These are phyloP conservation scores for Pogoniulus pusillus DNA, from an alignment of 2,797 vertebrate species.

Conservation along the genomic window DNA sequence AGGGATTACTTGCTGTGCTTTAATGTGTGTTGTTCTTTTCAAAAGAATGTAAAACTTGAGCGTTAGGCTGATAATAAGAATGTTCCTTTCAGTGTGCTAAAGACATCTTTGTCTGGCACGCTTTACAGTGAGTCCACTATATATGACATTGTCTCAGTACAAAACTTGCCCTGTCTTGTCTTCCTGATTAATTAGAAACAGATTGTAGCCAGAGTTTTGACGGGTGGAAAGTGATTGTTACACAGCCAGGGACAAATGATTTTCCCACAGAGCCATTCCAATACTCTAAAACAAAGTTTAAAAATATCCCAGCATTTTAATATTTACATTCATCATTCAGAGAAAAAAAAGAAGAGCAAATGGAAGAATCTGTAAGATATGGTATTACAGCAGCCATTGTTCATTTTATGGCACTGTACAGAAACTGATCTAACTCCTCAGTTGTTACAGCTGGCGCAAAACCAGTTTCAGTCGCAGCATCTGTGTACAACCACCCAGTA, in stretches of 20 bases:
- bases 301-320: constrained; percentile 60
- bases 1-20: neutral
- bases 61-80: constrained; percentile 3
- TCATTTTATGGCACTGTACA: constrained; percentile 35
- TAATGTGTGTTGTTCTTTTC: neutral
- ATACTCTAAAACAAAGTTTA: constrained; percentile 61
- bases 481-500: constrained; percentile 2
- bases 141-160: constrained; percentile 30
- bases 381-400: constrained; percentile 20
- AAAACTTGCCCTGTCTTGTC: constrained; percentile 51
- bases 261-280: constrained; percentile 66
- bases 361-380: constrained; percentile 44
- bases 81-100: constrained; percentile 1
- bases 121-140: constrained; percentile 23
- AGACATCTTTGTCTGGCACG: neutral
- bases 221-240: constrained; percentile 65
- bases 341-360: constrained; percentile 39
- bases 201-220: constrained; percentile 63
- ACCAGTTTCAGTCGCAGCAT: constrained; percentile 5
- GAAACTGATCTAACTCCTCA: constrained; percentile 56
- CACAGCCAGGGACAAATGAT: constrained; percentile 64
- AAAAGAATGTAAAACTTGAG: neutral
- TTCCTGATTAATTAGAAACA: constrained; percentile 72
- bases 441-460: constrained; percentile 44
- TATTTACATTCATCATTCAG: constrained; percentile 44